Base-by-base conservation (phyloP, 2,113 vertebrate species). In the Ciconia maguari region DNA sequence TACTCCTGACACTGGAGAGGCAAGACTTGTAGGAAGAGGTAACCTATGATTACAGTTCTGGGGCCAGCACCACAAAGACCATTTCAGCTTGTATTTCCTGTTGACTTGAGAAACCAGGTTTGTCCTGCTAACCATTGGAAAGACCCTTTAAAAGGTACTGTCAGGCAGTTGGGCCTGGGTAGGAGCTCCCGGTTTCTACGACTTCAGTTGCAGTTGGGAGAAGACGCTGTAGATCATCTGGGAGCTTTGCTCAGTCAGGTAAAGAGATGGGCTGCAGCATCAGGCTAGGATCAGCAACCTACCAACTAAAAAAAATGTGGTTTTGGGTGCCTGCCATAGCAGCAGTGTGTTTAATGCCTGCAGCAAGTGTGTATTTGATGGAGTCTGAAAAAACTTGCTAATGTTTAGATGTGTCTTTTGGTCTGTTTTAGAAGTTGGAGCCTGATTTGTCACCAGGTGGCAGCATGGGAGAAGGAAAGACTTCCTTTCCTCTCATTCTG, bases 391-490 rank as follows among this genome's bases (percentile, higher is more conserved):
- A 55, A 34, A 3, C 25, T 32, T 17, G 29, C 51, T 46, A 0
- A 18, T 9, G 42, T 34, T 34, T 7, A 11, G 27, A 6, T 36
- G 54, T 0, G 24, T 24, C 5, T 34, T 76, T 54, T 32, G 52
- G 36, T 22, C 58, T 44, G 16, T 16, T 71, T 29, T 6, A 27
- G 72, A 20, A 8, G 71, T 46, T 27, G 87, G 57, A 84, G 52
- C 10, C 9, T 8, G 29, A 9, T 65, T 34, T 38, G 93, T 77
- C 96, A 57, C 77, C 84, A 95, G 96, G 75, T 93, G 96, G 96
- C 96, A 91, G 93, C 94, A 69, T 17, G 84, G 52, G 92, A 94
- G 66, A 96, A 79, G 93, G 66, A 85, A 90, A 96, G 27, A 8
- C 46, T 66, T 44, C 3, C 0, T 8, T 44, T 71, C 65, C 29